Conservation (phyloP, 2,888 invertebrate genomes). For the Resseliella maxima region DNA sequence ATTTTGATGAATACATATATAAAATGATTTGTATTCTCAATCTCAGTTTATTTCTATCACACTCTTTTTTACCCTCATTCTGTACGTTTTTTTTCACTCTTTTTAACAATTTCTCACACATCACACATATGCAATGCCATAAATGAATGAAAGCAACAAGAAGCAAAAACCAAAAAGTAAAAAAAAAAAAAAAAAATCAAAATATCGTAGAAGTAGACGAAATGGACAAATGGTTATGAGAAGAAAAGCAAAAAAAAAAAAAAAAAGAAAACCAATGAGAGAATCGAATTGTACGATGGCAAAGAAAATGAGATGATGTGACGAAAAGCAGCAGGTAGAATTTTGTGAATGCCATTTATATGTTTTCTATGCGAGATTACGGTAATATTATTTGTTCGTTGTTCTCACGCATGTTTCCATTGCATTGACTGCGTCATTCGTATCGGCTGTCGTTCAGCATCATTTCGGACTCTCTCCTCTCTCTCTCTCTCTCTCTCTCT, state of each 20-base stretch:
- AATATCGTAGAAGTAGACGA: not conserved
- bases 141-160: not conserved
- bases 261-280: no score
- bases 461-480: not conserved
- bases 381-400: not conserved
- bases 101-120: not conserved
- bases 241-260: not conserved
- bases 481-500: not conserved
- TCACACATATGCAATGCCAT: not conserved
- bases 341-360: not conserved
- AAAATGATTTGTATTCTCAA: no score
- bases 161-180: no score
- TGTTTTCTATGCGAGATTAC: not conserved
- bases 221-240: not conserved
- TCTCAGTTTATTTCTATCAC: no score
- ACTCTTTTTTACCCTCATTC: no score
- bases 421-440: not conserved
- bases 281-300: not conserved
- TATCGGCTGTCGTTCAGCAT: conserved; percentile 1
- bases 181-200: not conserved
- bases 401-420: conserved; percentile 26
- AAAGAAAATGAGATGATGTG: not conserved
- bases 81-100: no score
- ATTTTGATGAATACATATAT: no score
- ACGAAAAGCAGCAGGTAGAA: conserved; percentile 49